Conservation (phyloP, 2,888 invertebrate genomes). For the Phoronis australis region DNA sequence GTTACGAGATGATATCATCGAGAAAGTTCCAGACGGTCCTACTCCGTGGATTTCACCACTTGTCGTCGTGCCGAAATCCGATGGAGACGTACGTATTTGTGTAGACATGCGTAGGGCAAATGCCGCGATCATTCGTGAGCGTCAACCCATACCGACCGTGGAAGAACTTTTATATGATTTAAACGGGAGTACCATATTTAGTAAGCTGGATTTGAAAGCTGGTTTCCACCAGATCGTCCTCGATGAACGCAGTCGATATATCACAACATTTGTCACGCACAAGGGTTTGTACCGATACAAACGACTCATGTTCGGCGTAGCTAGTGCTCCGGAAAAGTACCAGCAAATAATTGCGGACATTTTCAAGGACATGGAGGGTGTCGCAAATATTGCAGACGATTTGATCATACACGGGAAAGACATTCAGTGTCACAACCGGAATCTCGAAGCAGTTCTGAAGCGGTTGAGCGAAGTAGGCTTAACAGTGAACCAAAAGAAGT, state of each 20-base stretch:
- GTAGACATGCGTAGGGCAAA: not conserved
- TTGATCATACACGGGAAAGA: constrained; percentile 15
- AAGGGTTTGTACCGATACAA: constrained; percentile 19
- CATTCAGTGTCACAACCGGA: constrained; percentile 14
- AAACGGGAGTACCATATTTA: constrained; percentile 16
- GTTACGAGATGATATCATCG: not conserved
- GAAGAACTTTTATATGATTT: constrained; percentile 1
- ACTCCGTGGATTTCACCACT: not conserved
- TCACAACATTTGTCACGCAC: constrained; percentile 26
- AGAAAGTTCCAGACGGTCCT: not conserved
- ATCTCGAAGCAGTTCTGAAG: constrained; percentile 4
- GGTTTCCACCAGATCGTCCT: constrained; percentile 25
- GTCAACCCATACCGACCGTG: not conserved
- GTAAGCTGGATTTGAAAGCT: constrained; percentile 22
- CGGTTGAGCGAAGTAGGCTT: constrained; percentile 2
- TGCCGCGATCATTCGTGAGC: not conserved
- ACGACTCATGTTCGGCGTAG: constrained; percentile 20
- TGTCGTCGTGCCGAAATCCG: not conserved
- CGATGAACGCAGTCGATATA: constrained; percentile 17
- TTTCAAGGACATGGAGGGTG: constrained; percentile 9
- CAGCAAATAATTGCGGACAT: constrained; percentile 15
- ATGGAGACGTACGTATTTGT: not conserved
- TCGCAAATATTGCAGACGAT: constrained; percentile 17
- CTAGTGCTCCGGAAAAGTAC: constrained; percentile 19
- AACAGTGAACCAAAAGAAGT: constrained; percentile 10